phyloP scores from a whole-genome alignment of 2,797 vertebrate genomes.

The Melanotaenia boesemani region DNA sequence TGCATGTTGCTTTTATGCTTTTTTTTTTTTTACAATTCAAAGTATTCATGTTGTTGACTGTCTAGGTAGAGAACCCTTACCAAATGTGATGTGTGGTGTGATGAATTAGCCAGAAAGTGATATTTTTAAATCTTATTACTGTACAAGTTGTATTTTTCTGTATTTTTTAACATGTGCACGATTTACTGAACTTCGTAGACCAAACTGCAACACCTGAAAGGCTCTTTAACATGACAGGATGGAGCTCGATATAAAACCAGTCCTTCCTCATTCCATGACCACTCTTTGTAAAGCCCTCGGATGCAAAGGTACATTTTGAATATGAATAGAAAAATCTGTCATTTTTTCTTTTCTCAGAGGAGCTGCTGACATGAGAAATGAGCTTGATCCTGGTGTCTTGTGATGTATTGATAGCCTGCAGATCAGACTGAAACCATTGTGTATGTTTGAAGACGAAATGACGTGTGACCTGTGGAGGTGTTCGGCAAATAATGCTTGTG shows the following conservation, averaged over 20 bases:
- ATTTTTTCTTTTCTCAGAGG: background rate
- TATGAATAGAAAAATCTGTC: background rate
- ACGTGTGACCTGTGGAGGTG: slow-evolving; percentile 30
- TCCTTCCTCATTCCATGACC: slow-evolving; percentile 9
- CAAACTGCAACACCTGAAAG: slow-evolving; percentile 9
- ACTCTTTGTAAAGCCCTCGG: background rate
- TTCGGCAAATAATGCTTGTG: slow-evolving; percentile 12
- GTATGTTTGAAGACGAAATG: slow-evolving; percentile 19
- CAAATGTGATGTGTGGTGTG: slow-evolving; percentile 44
- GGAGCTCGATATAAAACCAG: slow-evolving; percentile 5
- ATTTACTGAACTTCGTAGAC: slow-evolving; percentile 30
- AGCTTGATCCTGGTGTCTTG: slow-evolving; percentile 4
- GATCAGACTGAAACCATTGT: slow-evolving; percentile 22
- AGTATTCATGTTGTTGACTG: slow-evolving; percentile 39
- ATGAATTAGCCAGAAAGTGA: slow-evolving; percentile 19
- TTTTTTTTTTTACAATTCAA: slow-evolving; percentile 21
- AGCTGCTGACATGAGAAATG: slow-evolving; percentile 4
- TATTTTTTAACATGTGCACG: slow-evolving; percentile 39
- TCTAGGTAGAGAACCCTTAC: slow-evolving; percentile 19
- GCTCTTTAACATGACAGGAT: slow-evolving; percentile 4
- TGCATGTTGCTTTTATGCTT: slow-evolving; percentile 64
- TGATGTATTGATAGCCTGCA: slow-evolving; percentile 1
- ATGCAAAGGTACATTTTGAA: background rate
- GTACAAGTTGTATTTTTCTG: slow-evolving; percentile 29
- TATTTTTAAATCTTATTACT: slow-evolving; percentile 29